These are phyloP conservation scores for Cynaeus angustus DNA, from an alignment of 2,888 invertebrate genomes.

Conservation along the genomic window DNA sequence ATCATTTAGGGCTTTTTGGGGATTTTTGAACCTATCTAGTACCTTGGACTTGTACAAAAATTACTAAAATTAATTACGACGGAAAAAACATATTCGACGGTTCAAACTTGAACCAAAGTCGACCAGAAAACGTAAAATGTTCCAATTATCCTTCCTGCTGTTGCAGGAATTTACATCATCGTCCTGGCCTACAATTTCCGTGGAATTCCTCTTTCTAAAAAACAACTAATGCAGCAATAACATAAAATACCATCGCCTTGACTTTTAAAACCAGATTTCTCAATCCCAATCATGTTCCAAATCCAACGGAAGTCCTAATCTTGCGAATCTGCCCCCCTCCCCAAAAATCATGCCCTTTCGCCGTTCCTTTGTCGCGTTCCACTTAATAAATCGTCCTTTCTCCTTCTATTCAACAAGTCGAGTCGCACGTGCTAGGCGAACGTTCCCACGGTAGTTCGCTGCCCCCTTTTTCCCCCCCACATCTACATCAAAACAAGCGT, in stretches of 20 bases:
- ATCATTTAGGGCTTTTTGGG: too few species aligned
- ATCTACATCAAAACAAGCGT: constrained; percentile 61
- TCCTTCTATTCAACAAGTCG: constrained; percentile 18
- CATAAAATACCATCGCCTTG: constrained; percentile 2
- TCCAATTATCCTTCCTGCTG: too few species aligned
- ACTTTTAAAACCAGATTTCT: constrained; percentile 1
- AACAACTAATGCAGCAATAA: too few species aligned
- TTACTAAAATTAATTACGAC: too few species aligned
- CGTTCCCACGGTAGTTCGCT: constrained; percentile 71
- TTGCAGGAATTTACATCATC: too few species aligned
- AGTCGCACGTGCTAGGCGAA: constrained; percentile 70
- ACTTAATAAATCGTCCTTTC: constrained; percentile 15
- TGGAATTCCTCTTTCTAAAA: too few species aligned
- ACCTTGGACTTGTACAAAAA: too few species aligned
- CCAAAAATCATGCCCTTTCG: not conserved
- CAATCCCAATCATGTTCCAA: not conserved
- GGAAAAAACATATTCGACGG: too few species aligned
- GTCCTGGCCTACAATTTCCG: too few species aligned
- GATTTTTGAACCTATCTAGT: too few species aligned
- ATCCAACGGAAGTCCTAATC: not conserved
- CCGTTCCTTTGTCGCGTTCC: constrained; percentile 18
- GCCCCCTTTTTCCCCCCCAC: constrained; percentile 69
- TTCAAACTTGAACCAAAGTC: too few species aligned
- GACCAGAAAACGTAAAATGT: too few species aligned
- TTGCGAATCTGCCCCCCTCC: not conserved